Evolutionary conservation across 2,888 invertebrate genomes (phyloP).

Genomic region (Spodoptera exigua): DNA sequence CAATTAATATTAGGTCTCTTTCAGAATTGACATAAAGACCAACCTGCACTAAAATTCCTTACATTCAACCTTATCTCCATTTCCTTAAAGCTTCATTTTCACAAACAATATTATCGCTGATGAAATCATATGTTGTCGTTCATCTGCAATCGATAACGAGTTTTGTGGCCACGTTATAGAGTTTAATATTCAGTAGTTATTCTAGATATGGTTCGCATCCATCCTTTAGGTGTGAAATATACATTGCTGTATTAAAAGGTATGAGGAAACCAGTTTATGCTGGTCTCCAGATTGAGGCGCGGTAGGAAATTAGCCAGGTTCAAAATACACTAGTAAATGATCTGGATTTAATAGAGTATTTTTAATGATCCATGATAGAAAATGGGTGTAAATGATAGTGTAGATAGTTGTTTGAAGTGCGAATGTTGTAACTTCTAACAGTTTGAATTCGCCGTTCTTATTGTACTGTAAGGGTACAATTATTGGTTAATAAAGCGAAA

Average conservation of each 20-base stretch:
- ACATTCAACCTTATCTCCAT: conserved; percentile 39
- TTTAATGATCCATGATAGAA: conserved; percentile 58
- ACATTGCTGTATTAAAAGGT: conserved; percentile 48
- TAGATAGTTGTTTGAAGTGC: conserved; percentile 44
- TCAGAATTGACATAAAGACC: conserved; percentile 51
- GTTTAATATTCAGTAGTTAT: conserved; percentile 45
- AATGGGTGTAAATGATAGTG: conserved; percentile 53
- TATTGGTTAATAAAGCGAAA: conserved; percentile 29
- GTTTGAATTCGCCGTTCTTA: conserved; percentile 36
- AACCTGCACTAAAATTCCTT: conserved; percentile 19
- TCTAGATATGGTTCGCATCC: conserved; percentile 46
- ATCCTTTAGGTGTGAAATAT: conserved; percentile 57
- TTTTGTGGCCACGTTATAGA: conserved; percentile 30
- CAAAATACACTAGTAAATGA: conserved; percentile 45
- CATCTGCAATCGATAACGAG: conserved; percentile 36
- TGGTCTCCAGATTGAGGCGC: conserved; percentile 35
- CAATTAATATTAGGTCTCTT: conserved; percentile 77
- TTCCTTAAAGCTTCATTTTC: conserved; percentile 28
- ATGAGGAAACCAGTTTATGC: conserved; percentile 43
- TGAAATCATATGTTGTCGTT: conserved; percentile 44
- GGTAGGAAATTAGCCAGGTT: conserved; percentile 38
- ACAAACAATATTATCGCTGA: conserved; percentile 16
- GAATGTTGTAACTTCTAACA: conserved; percentile 42
- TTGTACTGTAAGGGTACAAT: conserved; percentile 41
- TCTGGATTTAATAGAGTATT: conserved; percentile 52